Base-by-base conservation (phyloP, 2,797 vertebrate species). In the Oryzias sinensis region DNA sequence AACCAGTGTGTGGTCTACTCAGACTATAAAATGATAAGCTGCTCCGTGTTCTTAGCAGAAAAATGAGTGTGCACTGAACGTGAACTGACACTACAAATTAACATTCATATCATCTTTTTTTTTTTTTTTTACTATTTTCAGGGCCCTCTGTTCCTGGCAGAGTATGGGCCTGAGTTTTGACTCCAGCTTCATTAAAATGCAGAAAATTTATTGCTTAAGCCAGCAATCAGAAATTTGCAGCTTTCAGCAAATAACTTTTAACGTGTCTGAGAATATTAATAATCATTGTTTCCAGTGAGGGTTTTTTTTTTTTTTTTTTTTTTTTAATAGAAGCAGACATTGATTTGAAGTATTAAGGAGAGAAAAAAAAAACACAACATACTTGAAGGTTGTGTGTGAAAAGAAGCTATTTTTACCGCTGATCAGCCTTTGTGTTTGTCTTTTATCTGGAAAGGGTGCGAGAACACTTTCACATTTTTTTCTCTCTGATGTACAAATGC, bases 21-120 rank as follows among this genome's bases (percentile, higher is more conserved):
- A 20, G 41, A 60, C 59, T 65, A 57, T 47, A 53, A 76, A 60
- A 73, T 46, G 49, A 68, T 47, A 49, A 22, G 54, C 70, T 55
- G 51, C 49, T 65, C 59, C 46, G 53, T 56, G 52, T 65, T 81
- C 62, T 54, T 45, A 44, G 46, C 49, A 20, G 24, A 45, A 65
- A 53, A 69, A 70, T 43, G 43, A 53, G 73, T 67, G 45, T 47
- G 46, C 61, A 41, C 70, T 68, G 59, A 67, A 74, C 24, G 57
- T 62, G 61, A 73, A 56, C 58, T 72, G 70, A 73, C 77, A 72
- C 70, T 74, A 76, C 69, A 82, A 83, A 78, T 20, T 5, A 80
- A 68, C 49, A 56, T 60, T 59, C 49, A 14, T 43, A 65, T 68
- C 65, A 75, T 80, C 67, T 56, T 53, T 67, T 58, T 43, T 29